Base-by-base conservation (phyloP, 2,797 vertebrate genomes). In the Paedocypris micromegethes region DNA sequence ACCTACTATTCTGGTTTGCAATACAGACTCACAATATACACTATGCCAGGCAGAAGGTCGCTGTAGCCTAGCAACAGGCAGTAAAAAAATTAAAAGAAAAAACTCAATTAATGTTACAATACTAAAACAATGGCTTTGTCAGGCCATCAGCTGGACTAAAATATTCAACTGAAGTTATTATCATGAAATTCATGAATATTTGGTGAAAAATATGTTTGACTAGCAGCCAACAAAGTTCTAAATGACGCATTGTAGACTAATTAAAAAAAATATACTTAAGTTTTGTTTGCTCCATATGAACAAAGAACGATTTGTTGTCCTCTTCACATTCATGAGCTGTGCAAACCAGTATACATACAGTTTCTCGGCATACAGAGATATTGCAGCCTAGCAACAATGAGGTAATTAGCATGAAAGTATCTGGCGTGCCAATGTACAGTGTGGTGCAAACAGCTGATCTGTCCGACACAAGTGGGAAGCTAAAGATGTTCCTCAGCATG, bases 341-440 rank as follows among this genome's bases (percentile, higher is more conserved):
- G 54, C 63, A 54, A 65, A 6, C 46, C 4, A 53, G 23, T 67
- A 49, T 44, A 75, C 64, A 72, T 66, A 62, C 72, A 59, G 60
- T 70, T 70, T 75, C 58, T 65, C 48, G 68, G 73, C 51, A 75
- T 5, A 70, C 54, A 74, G 72, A 74, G 74, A 76, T 80, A 77
- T 74, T 82, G 82, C 83, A 81, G 69, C 83, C 76, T 83, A 83
- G 83, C 83, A 85, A 85, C 83, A 82, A 80, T 81, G 56, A 78
- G 75, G 80, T 82, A 81, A 82, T 83, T 78, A 78, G 72, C 55
- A 68, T 78, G 80, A 80, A 78, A 78, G 77, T 79, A 74, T 70
- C 77, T 83, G 75, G 78, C 75, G 78, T 78, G 78, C 74, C 76
- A 23, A 78, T 82, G 73, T 80, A 79, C 77, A 74, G 52, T 83